Base-by-base conservation (phyloP, 2,113 vertebrate genomes). In the Mormoops blainvillei region DNA sequence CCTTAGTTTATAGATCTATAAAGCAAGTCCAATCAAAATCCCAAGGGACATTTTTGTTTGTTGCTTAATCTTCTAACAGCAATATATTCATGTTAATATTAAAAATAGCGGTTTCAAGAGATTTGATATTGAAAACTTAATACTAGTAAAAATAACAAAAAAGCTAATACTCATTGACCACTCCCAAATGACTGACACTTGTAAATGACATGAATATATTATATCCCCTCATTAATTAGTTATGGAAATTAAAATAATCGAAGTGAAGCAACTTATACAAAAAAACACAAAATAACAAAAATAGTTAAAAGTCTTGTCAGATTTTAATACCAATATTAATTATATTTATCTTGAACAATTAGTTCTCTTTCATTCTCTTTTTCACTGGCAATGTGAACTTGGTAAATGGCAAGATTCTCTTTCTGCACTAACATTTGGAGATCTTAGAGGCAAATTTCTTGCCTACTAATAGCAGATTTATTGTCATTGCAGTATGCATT, bases 241-340 rank as follows among this genome's bases (percentile, higher is more conserved):
- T 43, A n/a, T 67, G 36, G 31, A 65, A 65, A 74, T 82, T 82
- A 65, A 80, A 65, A 73, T 81, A 33, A 54, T 45, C 33, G 15
- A 85, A 67, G 1, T 71, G 63, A 94, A 81, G 43, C 18, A 80
- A 24, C 8, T 86, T 86, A 26, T 41, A 91, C 41, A 88, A 84
- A 82, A 84, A 50, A 63, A 52, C 14, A 19, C 73, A 76, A 48
- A 71, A 41, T 45, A 80, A 54, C 45, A 81, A 70, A 83, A 91
- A 41, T 43, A 80, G 45, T 78, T 73, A 56, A 14, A 93, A 89
- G 14, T 80, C n/a, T n/a, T 83, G 1, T 77, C 61, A 88, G 1
- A 45, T 70, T 81, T 97, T 77, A 91, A 86, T 73, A 81, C 4
- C 45, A 78, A 45, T 83, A n/a, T 82, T 92, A 78, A 73, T 95